Evolutionary conservation across 2,888 invertebrate genomes (phyloP).

Genomic region (Tanytarsus gracilentus): DNA sequence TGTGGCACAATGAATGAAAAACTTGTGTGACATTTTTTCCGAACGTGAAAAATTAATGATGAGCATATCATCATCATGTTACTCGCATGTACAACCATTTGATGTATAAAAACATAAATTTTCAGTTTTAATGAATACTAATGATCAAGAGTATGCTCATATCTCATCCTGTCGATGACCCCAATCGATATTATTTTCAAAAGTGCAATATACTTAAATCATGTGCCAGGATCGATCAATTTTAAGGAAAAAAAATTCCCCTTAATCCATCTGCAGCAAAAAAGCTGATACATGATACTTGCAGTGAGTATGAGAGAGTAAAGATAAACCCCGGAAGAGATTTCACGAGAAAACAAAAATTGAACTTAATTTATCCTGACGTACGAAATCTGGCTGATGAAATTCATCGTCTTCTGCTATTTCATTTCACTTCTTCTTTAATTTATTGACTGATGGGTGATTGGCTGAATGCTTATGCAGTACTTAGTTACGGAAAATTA

Average conservation of each 20-base stretch:
- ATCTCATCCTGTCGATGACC: background rate
- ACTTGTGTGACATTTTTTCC: background rate
- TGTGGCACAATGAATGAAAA: too few species aligned
- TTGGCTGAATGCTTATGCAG: background rate
- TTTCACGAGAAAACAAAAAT: background rate
- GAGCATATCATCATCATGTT: too few species aligned
- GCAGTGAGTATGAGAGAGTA: too few species aligned
- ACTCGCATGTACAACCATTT: background rate
- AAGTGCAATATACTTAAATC: too few species aligned
- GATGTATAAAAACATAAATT: background rate
- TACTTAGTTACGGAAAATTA: conserved; percentile 17
- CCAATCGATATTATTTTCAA: background rate
- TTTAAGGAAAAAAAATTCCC: too few species aligned
- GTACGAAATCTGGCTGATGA: conserved; percentile 22
- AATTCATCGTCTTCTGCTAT: background rate
- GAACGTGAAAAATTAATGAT: background rate
- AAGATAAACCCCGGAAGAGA: conserved; percentile 7
- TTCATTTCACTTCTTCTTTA: too few species aligned
- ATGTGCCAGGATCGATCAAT: background rate
- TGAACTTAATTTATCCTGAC: background rate
- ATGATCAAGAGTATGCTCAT: background rate
- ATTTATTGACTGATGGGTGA: background rate
- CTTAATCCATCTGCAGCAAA: too few species aligned
- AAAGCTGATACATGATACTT: conserved; percentile 1
- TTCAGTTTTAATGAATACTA: background rate